These are phyloP conservation scores for Pammene fasciana DNA, from an alignment of 2,888 invertebrate species.

Conservation along the genomic window DNA sequence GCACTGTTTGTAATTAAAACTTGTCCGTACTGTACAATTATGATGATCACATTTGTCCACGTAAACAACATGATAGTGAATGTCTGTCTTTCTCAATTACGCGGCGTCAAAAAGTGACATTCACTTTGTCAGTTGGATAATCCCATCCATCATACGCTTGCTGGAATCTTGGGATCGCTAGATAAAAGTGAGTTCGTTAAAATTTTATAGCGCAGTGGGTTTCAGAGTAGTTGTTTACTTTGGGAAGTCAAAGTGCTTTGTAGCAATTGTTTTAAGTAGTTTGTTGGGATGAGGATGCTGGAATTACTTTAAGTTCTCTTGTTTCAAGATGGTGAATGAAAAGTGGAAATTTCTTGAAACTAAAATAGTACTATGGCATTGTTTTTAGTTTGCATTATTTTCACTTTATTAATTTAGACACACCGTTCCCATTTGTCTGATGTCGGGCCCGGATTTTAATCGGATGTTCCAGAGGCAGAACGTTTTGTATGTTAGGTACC, in stretches of 20 bases:
- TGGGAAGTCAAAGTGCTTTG: conserved; percentile 26
- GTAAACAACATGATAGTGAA: too few species aligned
- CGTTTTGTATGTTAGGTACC: too few species aligned
- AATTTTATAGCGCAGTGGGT: conserved; percentile 27
- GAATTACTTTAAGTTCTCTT: conserved; percentile 11
- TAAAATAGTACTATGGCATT: background rate
- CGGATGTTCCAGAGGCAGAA: too few species aligned
- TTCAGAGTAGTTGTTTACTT: conserved; percentile 23
- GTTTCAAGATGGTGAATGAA: background rate
- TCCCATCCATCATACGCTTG: background rate
- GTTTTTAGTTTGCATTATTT: background rate
- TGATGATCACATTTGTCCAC: too few species aligned
- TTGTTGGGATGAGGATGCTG: conserved; percentile 10
- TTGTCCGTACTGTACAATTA: conserved; percentile 15
- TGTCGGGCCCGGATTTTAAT: too few species aligned
- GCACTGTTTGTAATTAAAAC: conserved; percentile 46
- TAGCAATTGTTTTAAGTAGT: conserved; percentile 31
- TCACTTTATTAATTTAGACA: background rate
- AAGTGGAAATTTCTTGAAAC: background rate
- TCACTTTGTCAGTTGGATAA: too few species aligned
- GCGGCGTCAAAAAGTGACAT: too few species aligned
- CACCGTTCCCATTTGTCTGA: too few species aligned
- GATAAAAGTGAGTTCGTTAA: conserved; percentile 26
- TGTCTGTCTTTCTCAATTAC: too few species aligned
- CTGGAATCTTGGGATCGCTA: conserved; percentile 8